A percentile compares a stretch with the other conserved stretches of the same genome.
phyloP scores from a whole-genome alignment of 2,797 vertebrate species.

The Molossus alvarezi region DNA sequence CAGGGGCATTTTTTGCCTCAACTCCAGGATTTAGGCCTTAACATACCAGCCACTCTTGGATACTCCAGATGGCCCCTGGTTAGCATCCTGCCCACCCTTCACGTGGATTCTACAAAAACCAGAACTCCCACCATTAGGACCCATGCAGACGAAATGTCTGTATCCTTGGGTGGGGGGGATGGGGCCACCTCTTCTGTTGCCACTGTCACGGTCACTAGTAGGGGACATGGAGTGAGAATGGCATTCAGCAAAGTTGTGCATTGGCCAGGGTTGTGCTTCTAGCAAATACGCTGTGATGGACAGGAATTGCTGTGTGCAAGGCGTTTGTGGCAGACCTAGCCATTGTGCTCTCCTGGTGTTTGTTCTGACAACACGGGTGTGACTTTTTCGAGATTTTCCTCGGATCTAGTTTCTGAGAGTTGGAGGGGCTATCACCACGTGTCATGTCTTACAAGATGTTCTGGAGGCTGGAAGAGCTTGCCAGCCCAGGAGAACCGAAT shows the following conservation, averaged over 20 bases:
- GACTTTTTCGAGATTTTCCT: constrained; percentile 84
- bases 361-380: constrained; percentile 64
- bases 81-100: constrained; percentile 81
- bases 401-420: constrained; percentile 82
- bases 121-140: constrained; percentile 80
- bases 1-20: constrained; percentile 85
- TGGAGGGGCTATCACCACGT: constrained; percentile 55
- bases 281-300: constrained; percentile 76
- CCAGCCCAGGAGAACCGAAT: constrained; percentile 52
- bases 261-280: constrained; percentile 84
- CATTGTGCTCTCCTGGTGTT: constrained; percentile 57
- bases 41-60: constrained; percentile 86
- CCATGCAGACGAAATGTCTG: constrained; percentile 79
- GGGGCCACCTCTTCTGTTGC: constrained; percentile 22
- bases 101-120: constrained; percentile 86
- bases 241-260: constrained; percentile 59
- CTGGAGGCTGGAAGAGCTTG: constrained; percentile 64
- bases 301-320: constrained; percentile 70
- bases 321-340: constrained; percentile 77
- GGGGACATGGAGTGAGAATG: constrained; percentile 73
- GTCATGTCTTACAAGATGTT: constrained; percentile 76
- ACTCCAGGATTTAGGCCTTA: constrained; percentile 87
- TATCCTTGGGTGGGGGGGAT: constrained; percentile 76
- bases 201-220: constrained; percentile 65
- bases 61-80: constrained; percentile 86